A percentile compares a stretch with the other conserved stretches of the same genome.
Conservation (phyloP, 2,113 vertebrate species). For the Rhea pennata region DNA sequence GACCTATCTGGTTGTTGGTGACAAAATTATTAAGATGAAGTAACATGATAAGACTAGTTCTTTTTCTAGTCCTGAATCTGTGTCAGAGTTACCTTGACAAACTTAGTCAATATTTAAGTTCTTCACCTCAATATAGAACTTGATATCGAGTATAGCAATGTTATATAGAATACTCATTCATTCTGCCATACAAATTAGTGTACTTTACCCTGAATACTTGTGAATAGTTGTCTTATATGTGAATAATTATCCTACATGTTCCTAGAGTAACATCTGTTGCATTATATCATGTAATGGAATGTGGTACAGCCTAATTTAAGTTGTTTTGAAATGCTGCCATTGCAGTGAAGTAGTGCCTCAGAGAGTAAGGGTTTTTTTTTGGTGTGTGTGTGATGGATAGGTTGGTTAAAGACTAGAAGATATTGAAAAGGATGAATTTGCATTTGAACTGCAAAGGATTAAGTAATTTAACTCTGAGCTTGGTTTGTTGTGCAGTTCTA, state of each 20-base stretch:
- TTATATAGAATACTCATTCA: background rate
- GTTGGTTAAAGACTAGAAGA: background rate
- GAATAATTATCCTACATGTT: constrained; percentile 43
- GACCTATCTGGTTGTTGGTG: background rate
- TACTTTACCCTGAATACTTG: background rate
- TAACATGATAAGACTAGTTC: background rate
- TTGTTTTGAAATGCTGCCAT: constrained; percentile 53
- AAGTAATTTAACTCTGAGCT: background rate
- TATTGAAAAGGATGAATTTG: background rate
- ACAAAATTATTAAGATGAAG: background rate
- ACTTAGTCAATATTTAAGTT: background rate
- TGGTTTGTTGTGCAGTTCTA: background rate
- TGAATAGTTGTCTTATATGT: constrained; percentile 29
- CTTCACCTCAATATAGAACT: background rate
- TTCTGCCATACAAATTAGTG: background rate
- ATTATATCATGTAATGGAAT: constrained; percentile 52
- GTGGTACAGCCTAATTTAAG: constrained; percentile 32
- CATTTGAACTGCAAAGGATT: background rate
- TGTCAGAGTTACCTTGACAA: background rate
- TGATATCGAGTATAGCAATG: background rate
- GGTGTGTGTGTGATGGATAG: background rate
- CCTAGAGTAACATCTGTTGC: constrained; percentile 48
- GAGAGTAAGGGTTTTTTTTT: background rate
- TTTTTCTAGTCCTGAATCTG: background rate
- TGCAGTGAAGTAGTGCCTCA: constrained; percentile 23